phyloP scores from a whole-genome alignment of 2,797 vertebrate genomes.

The Menidia menidia region DNA sequence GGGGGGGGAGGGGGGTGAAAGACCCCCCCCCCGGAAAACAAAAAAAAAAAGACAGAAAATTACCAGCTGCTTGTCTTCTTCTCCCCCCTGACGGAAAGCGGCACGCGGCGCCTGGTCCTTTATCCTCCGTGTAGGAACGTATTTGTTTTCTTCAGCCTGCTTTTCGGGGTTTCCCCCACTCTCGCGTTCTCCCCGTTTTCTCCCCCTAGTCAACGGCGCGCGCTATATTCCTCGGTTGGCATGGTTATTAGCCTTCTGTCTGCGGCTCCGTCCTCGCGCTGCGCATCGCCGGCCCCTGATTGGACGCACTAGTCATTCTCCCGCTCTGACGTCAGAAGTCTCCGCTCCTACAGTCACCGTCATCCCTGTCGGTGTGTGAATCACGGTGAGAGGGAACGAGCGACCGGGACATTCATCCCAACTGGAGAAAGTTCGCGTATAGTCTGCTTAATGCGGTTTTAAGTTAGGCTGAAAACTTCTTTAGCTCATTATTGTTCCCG shows the following conservation, averaged over 20 bases:
- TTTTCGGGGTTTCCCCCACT: constrained; percentile 30
- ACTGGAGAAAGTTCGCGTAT: neutral
- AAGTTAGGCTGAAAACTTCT: too few species aligned
- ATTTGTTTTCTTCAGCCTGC: neutral
- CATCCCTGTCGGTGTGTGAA: constrained; percentile 79
- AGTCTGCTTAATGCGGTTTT: neutral
- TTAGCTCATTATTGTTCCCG: neutral
- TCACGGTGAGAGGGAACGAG: constrained; percentile 46
- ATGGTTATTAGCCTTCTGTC: constrained; percentile 81
- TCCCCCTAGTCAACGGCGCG: constrained; percentile 58
- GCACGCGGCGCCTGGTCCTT: neutral
- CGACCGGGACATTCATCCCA: constrained; percentile 24
- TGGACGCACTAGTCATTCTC: constrained; percentile 88
- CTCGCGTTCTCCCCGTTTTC: constrained; percentile 6
- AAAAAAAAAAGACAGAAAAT: constrained; percentile 25
- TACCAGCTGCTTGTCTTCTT: constrained; percentile 64
- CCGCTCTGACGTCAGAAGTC: constrained; percentile 90
- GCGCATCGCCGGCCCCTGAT: constrained; percentile 84
- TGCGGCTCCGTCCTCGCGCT: constrained; percentile 78
- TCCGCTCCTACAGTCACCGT: constrained; percentile 85
- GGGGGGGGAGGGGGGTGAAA: too few species aligned
- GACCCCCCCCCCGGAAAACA: too few species aligned
- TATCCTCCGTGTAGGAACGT: constrained; percentile 27
- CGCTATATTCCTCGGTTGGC: constrained; percentile 77
- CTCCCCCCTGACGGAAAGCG: constrained; percentile 40